phyloP scores from a whole-genome alignment of 1,140 invertebrate species.

The Bombus cullumanus region DNA sequence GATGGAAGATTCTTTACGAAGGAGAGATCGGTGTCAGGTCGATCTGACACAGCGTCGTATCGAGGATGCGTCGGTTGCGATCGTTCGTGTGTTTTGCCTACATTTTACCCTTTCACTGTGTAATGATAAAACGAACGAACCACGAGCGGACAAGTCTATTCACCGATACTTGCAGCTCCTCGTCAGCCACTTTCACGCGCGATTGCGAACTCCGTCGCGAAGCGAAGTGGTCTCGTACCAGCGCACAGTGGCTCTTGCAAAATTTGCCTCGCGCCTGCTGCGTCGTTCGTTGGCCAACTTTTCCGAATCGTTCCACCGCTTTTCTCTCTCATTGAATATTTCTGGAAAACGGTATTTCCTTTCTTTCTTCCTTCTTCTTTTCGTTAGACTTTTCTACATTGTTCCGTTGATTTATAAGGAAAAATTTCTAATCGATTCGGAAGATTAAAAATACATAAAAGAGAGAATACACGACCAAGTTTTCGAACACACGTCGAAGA shows the following conservation, averaged over 20 bases:
- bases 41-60: neutral
- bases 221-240: neutral
- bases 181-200: slow-evolving; percentile 68
- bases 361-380: neutral
- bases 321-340: neutral
- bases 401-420: accelerated
- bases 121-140: slow-evolving; percentile 29
- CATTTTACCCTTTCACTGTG: slow-evolving; percentile 63
- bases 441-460: neutral
- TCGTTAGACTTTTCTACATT: accelerated
- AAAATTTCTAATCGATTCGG: neutral
- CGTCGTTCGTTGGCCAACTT: slow-evolving; percentile 22
- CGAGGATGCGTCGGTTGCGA: slow-evolving; percentile 36
- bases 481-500: too few species aligned
- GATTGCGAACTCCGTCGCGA: slow-evolving; percentile 50
- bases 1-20: neutral
- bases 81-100: slow-evolving; percentile 37
- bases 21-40: slow-evolving; percentile 9
- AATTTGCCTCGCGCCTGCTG: slow-evolving; percentile 25
- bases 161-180: slow-evolving; percentile 20
- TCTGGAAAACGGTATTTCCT: neutral
- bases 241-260: slow-evolving; percentile 27
- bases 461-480: neutral
- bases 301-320: neutral
- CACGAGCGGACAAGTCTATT: slow-evolving; percentile 26